Base-by-base conservation (phyloP, 2,113 vertebrate species). In the Rhombomys opimus region DNA sequence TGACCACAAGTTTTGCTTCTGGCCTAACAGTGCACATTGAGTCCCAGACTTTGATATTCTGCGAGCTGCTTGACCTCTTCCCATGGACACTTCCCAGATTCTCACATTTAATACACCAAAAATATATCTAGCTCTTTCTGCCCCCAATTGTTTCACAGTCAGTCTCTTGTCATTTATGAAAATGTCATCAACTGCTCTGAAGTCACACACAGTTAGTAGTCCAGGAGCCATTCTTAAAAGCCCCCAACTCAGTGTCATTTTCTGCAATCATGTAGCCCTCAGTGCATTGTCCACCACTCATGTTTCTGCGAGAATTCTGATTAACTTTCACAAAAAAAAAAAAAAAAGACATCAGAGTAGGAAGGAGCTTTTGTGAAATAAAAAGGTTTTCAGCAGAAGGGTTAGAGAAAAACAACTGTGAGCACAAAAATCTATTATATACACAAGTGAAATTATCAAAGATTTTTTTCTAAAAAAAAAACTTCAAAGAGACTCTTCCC, bases 151-250 rank as follows among this genome's bases (percentile, higher is more conserved):
- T 87, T 95, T 94, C 35, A 80, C 32, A 72, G 30, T 11, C 32
- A 70, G 13, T 91, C 72, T 86, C 88, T 35, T 30, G 38, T 54
- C 25, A 7, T 81, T 93, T 94, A 77, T 75, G 73, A 91, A 95
- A 96, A 89, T 52, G 20, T 7, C 12, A 68, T 61, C 67, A 75
- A 63, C 17, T 86, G 54, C 25, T 6, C 50, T 2, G 3, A 54
- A 63, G 54, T 91, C 84, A 80, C 77, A 25, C 8, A 17, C 50
- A 30, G 18, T 94, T 82, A 89, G 72, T 65, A 92, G 18, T 32
- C 46, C 80, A 72, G 2, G n/a, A 70, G 18, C 87, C 52, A 27
- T 14, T 27, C 25, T 10, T 52, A 35, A 54, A 27, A 38, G 46
- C 4, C 17, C 13, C 38, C 18, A 7, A 11, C 32, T 61, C 57